Conservation (phyloP, 2,888 invertebrate genomes). For the Pseudococcus longispinus region DNA sequence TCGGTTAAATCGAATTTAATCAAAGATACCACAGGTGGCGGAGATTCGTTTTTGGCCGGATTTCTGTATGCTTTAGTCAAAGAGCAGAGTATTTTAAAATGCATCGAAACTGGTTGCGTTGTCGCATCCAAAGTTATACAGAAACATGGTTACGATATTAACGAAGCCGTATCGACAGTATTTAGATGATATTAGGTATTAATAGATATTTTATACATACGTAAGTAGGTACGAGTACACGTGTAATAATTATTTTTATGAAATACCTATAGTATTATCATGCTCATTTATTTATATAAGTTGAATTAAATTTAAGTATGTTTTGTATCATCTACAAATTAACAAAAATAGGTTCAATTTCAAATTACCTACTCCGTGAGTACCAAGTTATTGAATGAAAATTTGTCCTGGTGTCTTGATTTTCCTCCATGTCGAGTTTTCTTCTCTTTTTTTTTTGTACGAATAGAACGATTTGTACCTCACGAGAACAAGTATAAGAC, state of each 20-base stretch:
- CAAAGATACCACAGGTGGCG: conserved; percentile 69
- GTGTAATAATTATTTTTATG: background rate
- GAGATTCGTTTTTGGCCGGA: conserved; percentile 70
- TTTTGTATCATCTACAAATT: background rate
- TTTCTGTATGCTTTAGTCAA: conserved; percentile 63
- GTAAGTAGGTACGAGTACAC: background rate
- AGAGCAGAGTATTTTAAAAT: conserved; percentile 14
- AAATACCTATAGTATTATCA: conserved; percentile 3
- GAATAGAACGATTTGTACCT: background rate
- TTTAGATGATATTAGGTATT: background rate
- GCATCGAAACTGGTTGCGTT: conserved; percentile 40
- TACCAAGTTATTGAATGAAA: background rate
- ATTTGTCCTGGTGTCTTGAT: background rate
- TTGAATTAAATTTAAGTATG: background rate
- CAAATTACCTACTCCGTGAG: background rate
- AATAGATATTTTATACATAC: background rate
- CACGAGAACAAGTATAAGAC: background rate
- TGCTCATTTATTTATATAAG: background rate
- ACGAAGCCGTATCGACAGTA: background rate
- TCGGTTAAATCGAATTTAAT: conserved; percentile 63
- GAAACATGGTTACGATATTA: conserved; percentile 38
- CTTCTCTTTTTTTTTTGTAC: background rate
- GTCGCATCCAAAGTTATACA: conserved; percentile 43
- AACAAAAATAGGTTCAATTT: background rate
- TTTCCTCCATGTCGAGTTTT: background rate